These are phyloP conservation scores for Drosophila formosana DNA, from an alignment of 2,888 invertebrate genomes.

Conservation along the genomic window DNA sequence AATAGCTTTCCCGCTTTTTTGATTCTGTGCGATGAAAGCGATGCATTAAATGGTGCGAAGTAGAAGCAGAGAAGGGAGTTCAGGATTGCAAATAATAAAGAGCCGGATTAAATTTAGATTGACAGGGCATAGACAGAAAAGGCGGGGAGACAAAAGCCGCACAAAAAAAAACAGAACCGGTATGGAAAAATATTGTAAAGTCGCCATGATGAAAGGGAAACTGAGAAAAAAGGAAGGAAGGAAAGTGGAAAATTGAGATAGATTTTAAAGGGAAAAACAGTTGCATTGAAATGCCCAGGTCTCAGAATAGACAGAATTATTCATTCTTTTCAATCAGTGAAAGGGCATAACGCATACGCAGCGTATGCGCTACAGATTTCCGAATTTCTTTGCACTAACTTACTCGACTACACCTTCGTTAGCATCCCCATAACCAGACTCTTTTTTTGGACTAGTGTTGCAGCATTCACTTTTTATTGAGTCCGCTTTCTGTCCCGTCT, in stretches of 20 bases:
- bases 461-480: constrained; percentile 44
- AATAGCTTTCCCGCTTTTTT: background rate
- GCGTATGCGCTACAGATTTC: background rate
- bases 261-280: background rate
- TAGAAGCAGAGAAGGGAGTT: background rate
- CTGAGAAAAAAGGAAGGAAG: background rate
- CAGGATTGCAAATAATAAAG: constrained; percentile 1
- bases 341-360: background rate
- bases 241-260: background rate
- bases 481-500: constrained; percentile 20
- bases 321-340: background rate
- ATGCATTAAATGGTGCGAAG: background rate
- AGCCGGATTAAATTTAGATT: background rate
- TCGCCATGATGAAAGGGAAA: background rate
- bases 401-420: background rate
- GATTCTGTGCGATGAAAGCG: background rate
- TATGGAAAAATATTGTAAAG: background rate
- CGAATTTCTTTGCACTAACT: background rate
- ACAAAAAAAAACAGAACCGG: background rate
- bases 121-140: background rate
- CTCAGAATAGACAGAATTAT: background rate
- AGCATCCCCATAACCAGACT: background rate
- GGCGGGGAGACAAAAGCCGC: background rate
- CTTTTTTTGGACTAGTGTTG: background rate
- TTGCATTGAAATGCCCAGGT: background rate